A percentile compares a stretch with the other conserved stretches of the same genome.
phyloP scores from a whole-genome alignment of 92 coral and sea anemone genomes.

The Umimayanthus chanpuru region DNA sequence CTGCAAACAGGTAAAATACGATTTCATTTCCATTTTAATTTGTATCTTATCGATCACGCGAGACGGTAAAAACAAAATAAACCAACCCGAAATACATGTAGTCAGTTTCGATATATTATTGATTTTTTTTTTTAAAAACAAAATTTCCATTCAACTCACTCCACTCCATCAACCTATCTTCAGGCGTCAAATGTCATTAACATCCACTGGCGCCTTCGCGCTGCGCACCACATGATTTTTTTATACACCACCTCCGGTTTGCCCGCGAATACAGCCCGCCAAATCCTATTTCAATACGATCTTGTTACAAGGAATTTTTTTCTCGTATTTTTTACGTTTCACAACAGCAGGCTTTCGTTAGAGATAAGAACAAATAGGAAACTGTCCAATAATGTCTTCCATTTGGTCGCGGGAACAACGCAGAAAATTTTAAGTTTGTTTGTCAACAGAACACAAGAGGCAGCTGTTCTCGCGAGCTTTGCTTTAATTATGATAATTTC shows the following conservation, averaged over 20 bases:
- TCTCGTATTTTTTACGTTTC: not conserved
- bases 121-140: not conserved
- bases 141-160: not conserved
- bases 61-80: not conserved
- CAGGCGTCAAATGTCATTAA: conserved; percentile 5
- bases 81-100: not conserved
- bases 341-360: not conserved
- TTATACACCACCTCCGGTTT: conserved; percentile 30
- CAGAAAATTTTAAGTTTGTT: conserved; percentile 31
- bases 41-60: not conserved
- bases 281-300: not conserved
- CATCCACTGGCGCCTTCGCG: conserved; percentile 26
- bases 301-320: not conserved
- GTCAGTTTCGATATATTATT: not conserved
- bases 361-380: conserved; percentile 15
- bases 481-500: conserved; percentile 39
- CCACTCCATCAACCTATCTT: conserved; percentile 12
- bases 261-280: conserved; percentile 23
- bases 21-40: too few relatives aligned
- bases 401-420: conserved; percentile 23
- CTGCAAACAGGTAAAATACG: not conserved
- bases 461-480: conserved; percentile 25
- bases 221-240: conserved; percentile 35
- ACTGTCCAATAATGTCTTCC: not conserved
- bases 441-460: conserved; percentile 29